These are phyloP conservation scores for Nemurella pictetii DNA, from an alignment of 2,888 invertebrate genomes.

Conservation along the genomic window DNA sequence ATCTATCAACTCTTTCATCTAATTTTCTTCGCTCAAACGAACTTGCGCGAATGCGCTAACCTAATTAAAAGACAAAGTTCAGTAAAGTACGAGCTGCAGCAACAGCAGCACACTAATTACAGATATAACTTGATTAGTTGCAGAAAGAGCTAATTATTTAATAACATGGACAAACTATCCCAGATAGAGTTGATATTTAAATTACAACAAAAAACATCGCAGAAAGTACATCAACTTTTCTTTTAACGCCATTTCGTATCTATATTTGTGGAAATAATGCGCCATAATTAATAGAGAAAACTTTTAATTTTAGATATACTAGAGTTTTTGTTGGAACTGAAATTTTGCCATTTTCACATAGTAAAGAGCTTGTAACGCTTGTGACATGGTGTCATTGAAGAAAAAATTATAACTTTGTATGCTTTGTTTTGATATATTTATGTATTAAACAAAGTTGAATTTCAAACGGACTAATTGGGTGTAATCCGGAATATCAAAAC, in stretches of 20 bases:
- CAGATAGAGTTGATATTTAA: not conserved
- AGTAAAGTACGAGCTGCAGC: not conserved
- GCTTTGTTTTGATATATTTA: too few species aligned
- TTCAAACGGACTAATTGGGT: too few species aligned
- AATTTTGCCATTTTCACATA: too few species aligned
- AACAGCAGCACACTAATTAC: not conserved
- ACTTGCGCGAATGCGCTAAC: not conserved
- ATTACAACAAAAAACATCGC: not conserved
- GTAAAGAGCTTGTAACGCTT: too few species aligned
- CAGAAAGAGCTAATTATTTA: not conserved
- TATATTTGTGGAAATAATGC: not conserved
- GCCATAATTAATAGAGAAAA: not conserved
- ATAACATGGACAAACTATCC: not conserved
- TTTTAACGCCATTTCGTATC: not conserved
- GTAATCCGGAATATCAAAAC: too few species aligned
- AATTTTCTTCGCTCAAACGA: not conserved
- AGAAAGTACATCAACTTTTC: not conserved
- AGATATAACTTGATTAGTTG: not conserved
- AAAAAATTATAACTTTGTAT: too few species aligned
- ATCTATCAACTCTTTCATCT: not conserved
- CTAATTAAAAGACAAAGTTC: not conserved
- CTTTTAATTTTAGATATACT: not conserved
- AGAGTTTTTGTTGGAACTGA: too few species aligned
- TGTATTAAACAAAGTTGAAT: too few species aligned
- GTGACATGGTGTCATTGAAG: too few species aligned